Evolutionary conservation across 1,140 invertebrate species (phyloP), one percentile per base, ranked within the genome.

Genomic region (Melipona quadrifasciata): DNA sequence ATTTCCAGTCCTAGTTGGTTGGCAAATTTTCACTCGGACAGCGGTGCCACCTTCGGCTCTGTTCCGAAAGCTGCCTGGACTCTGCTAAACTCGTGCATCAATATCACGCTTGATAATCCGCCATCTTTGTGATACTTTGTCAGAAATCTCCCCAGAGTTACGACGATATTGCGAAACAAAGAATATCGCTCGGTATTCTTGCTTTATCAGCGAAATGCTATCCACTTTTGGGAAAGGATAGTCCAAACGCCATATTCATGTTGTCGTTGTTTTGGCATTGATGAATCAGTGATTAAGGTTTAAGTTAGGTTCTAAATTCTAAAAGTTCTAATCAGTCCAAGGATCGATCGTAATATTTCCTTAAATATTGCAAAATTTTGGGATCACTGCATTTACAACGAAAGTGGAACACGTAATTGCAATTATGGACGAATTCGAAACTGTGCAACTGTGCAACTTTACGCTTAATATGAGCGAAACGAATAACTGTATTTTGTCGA

Each of bases 41-140:
- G 57, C 34, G 77, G 31, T 80, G 83, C 83, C 83, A 84, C 77
- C 83, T 84, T 84, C n/a, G 51, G 68, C 10, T 65, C 31, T 31
- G 12, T 39, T 80, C 51, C 34, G 58, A 65, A 84, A 84, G 76
- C 68, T 80, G 19, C 8, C 16, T 34, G 57, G 21, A n/a, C 17
- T 12, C n/a, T 31, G 17, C 24, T 21, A n/a, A 51, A 51, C 47
- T 12, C 16, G 16, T 39, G 31, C 67, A 84, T 79, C 82, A 55
- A 84, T 79, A 79, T 71, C 67, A 21, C 57, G n/a, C 24, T 24
- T 53, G 55, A 74, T 71, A 34, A 80, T 47, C 31, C 58, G 51
- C 77, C 77, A 80, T 67, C 21, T 65, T 39, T 24, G 5, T 12
- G 11, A 34, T n/a, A 12, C 53, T 11, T n/a, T n/a, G 47, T 8